Evolutionary conservation across 64 coral and sea anemone species (phyloP), one percentile per base, ranked within the genome.

Genomic region (Trachythela sp.): DNA sequence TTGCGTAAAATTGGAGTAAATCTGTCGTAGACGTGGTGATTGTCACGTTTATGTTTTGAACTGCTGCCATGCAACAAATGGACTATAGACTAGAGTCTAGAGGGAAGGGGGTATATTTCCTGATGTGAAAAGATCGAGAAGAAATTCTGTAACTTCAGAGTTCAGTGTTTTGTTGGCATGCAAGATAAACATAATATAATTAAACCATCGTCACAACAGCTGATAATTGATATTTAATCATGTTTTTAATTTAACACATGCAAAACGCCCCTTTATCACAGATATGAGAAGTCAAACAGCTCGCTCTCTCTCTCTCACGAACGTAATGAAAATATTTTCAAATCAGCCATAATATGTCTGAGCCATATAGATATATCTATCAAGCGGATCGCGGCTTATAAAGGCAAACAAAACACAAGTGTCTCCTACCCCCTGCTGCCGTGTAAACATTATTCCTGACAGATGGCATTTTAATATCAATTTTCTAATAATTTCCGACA

Each of bases 171-270:
- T 64, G 56, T 27, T 64, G 15, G 56, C 24, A 24, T 18, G 56
- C 5, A 64, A 45, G 20, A 64, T 64, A 64, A 64, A 64, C 56
- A 64, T 26, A 26, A 64, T 64, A 18, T n/a, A 64, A 64, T 64
- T 64, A 64, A 64, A 11, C 26, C 56, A 64, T 64, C 26, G 26
- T 4, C 56, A 64, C 49, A n/a, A n/a, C 20, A 27, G 26, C 56
- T 64, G 56, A 64, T 64, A 64, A 64, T 64, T 20, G 56, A 64
- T 64, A n/a, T 64, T 64, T 64, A 64, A 27, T 64, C 56, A 64
- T 64, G 56, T 64, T 64, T 64, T 64, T 64, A 20, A 64, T 27
- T 27, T 64, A 64, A n/a, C 4, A 27, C 56, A n/a, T 6, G 56
- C 26, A 27, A 27, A 64, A 27, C 3, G 20, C 3, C 26, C 20